A percentile compares a stretch with the other conserved stretches of the same genome.
phyloP scores from a whole-genome alignment of 2,113 vertebrate genomes.

The Corythoichthys intestinalis region DNA sequence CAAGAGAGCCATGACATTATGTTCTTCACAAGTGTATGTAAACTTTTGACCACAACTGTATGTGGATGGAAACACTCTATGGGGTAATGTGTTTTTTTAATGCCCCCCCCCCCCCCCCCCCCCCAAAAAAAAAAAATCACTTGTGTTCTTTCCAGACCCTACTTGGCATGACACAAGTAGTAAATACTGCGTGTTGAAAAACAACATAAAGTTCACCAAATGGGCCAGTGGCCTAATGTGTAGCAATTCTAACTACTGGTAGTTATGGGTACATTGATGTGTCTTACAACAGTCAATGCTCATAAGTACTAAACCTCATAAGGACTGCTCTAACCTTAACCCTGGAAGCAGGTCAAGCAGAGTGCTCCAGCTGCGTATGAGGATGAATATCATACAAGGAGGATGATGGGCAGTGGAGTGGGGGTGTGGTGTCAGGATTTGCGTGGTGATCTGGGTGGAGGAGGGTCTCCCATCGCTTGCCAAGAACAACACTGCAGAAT shows the following conservation, averaged over 20 bases:
- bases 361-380: slow-evolving; percentile 68
- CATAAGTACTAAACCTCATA: slow-evolving; percentile 30
- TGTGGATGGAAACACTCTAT: no score
- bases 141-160: no score
- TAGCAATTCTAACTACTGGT: slow-evolving; percentile 16
- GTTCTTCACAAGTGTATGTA: no score
- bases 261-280: slow-evolving; percentile 38
- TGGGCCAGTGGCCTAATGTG: background rate
- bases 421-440: slow-evolving; percentile 39
- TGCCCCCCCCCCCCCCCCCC: no score
- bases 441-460: slow-evolving; percentile 46
- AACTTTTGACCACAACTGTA: no score
- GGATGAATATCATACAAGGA: slow-evolving; percentile 55
- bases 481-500: slow-evolving; percentile 62
- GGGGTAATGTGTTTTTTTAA: no score
- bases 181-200: background rate
- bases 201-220: background rate
- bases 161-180: background rate
- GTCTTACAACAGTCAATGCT: slow-evolving; percentile 41
- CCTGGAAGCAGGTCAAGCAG: slow-evolving; percentile 62
- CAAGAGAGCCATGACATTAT: no score
- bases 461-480: slow-evolving; percentile 39
- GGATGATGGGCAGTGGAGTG: slow-evolving; percentile 58
- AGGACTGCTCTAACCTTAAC: no score
- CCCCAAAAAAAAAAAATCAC: no score